A percentile compares a stretch with the other conserved stretches of the same genome.
Evolutionary conservation across 2,797 vertebrate species (phyloP).

Genomic region (Potorous gilbertii): DNA sequence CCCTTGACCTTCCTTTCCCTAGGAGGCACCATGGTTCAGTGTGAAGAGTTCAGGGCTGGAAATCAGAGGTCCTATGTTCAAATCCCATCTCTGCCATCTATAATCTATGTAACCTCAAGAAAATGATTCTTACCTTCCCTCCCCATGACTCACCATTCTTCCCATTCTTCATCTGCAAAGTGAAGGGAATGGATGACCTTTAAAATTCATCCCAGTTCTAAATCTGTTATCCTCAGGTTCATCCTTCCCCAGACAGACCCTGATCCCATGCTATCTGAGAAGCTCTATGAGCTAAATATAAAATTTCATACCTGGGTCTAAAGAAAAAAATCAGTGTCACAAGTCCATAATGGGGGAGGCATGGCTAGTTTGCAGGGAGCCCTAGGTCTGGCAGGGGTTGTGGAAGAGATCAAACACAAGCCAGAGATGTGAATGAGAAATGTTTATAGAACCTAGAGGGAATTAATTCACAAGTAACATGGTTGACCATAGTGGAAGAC

Average conservation of each 20-base stretch:
- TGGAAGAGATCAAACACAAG: background rate
- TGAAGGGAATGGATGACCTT: background rate
- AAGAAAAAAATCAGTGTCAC: background rate
- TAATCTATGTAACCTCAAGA: background rate
- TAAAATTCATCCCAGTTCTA: background rate
- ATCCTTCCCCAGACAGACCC: background rate
- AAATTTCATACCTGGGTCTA: background rate
- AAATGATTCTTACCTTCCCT: background rate
- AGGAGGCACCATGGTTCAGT: background rate
- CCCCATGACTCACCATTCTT: background rate
- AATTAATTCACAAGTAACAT: background rate
- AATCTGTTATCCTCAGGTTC: background rate
- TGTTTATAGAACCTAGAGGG: background rate
- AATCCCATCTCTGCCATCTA: background rate
- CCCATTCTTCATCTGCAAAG: background rate
- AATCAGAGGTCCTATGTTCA: background rate
- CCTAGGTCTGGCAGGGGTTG: background rate
- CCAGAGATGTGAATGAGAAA: background rate
- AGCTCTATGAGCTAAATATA: background rate
- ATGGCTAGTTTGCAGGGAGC: too few species aligned
- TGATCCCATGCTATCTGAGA: background rate
- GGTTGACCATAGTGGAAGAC: background rate
- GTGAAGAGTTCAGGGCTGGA: background rate
- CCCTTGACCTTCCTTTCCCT: background rate
- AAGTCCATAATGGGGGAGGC: background rate